Conservation (phyloP, 1,140 invertebrate species). For the Zaprionus ghesquierei region DNA sequence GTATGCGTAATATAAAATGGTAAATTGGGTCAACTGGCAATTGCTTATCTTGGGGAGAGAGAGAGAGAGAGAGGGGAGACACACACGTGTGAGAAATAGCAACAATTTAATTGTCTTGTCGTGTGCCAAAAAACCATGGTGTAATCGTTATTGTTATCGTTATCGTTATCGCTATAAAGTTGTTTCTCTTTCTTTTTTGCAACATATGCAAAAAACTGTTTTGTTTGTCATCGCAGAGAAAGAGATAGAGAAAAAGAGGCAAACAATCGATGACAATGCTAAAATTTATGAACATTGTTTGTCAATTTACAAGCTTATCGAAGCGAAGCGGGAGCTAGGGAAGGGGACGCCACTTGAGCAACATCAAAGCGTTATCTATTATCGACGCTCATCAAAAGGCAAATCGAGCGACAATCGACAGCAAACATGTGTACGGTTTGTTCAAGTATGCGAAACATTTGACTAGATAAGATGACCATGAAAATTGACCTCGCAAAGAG, state of each 20-base stretch:
- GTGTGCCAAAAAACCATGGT: neutral
- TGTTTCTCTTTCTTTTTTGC: constrained; percentile 2
- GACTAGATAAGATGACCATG: neutral
- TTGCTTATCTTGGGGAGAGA: neutral
- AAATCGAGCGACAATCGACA: neutral
- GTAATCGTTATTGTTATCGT: constrained; percentile 4
- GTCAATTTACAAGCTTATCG: constrained; percentile 19
- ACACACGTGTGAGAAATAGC: neutral
- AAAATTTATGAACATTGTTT: constrained; percentile 17
- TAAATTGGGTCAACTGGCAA: constrained; percentile 31
- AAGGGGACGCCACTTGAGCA: neutral
- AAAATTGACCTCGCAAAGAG: neutral
- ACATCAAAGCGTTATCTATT: constrained; percentile 6
- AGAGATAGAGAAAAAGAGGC: neutral
- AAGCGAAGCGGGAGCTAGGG: neutral
- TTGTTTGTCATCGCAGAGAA: neutral
- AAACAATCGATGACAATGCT: neutral
- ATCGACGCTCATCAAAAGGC: constrained; percentile 5
- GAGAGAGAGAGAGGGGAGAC: neutral
- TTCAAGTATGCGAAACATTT: neutral
- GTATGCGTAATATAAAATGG: constrained; percentile 41
- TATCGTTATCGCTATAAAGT: neutral
- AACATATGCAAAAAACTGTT: constrained; percentile 19
- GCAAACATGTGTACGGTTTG: neutral
- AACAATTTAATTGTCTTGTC: neutral